Evolutionary conservation across 2,888 invertebrate species (phyloP), one percentile per base, ranked within the genome.

Genomic region (Agonopterix subpropinquella): DNA sequence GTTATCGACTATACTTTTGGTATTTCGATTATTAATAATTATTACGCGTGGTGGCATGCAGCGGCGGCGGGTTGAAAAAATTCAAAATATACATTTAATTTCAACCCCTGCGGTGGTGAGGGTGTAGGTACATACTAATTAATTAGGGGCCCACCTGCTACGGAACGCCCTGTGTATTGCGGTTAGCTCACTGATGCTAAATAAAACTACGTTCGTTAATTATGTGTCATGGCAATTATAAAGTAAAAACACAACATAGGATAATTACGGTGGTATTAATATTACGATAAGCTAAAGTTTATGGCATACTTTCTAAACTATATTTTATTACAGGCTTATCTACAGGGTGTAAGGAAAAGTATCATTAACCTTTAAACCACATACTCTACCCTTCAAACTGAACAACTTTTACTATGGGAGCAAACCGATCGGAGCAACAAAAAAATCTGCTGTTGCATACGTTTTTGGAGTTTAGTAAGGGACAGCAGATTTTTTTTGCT

Each of bases 61-160:
- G 73, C 57, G 60, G 65, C 66, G 64, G 62, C 55, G 57, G 61
- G 64, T 61, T 71, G 70, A 77, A 70, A 79, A 86, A 83, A 85
- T 85, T 77, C 80, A 82, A 85, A 83, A 77, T 75, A 82, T 62
- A 80, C 79, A 80, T 85, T 80, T 80, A 79, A 80, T 85, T 83
- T 77, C 67, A 74, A 70, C 80, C 80, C 77, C 76, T 58, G 51
- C 47, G 59, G 70, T 66, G 73, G 70, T 70, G 59, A 57, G 61
- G 66, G 65, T 65, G 71, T 58, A 28, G 28, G 28, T 28, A 70
- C 70, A 75, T 70, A 73, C 72, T 80, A 61, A 79, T 80, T 83
- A 84, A 83, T 82, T 84, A 83, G 74, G 76, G 70, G 65, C 71
- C 79, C 80, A 83, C 86, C 85, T 83, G 81, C 79, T 64, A 68